Evolutionary conservation across 2,888 invertebrate genomes (phyloP).

Genomic region (Onchidella celtica): DNA sequence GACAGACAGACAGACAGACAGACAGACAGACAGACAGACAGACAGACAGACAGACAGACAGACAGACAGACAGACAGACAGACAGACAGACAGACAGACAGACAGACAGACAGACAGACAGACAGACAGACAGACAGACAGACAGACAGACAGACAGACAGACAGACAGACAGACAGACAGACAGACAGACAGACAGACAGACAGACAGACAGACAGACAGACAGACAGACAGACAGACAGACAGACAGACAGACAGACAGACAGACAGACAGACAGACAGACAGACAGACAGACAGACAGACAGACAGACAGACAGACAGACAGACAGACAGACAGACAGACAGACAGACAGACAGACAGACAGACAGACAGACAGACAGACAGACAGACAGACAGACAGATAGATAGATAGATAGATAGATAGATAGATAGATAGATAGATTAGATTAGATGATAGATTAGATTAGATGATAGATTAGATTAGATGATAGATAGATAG

Average conservation of each 20-base stretch:
- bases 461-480: no score
- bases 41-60: background rate
- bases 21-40: background rate
- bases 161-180: background rate
- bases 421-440: background rate
- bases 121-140: background rate
- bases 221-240: background rate
- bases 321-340: background rate
- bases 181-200: background rate
- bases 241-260: background rate
- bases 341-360: background rate
- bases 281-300: background rate
- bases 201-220: background rate
- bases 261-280: background rate
- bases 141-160: background rate
- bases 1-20: background rate
- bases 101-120: background rate
- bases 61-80: background rate
- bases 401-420: background rate
- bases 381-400: background rate
- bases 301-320: background rate
- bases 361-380: background rate
- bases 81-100: background rate
- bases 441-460: no score
- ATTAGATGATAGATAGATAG: background rate